Conservation (phyloP, 2,113 vertebrate species). For the Sardina pilchardus region DNA sequence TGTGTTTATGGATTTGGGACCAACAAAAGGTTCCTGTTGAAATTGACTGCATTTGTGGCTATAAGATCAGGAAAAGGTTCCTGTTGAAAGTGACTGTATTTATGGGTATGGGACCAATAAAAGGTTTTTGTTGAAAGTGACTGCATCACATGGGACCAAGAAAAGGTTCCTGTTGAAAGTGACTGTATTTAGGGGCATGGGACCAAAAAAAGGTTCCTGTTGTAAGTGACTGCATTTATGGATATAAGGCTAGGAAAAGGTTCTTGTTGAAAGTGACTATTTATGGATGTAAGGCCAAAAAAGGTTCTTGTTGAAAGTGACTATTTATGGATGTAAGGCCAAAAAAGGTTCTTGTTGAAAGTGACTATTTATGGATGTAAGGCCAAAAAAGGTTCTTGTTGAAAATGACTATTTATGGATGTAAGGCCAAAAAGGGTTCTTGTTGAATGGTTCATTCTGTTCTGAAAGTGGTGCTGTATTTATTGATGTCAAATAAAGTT, state of each 20-base stretch:
- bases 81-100: not conserved
- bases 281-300: not conserved
- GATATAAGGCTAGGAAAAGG: not conserved
- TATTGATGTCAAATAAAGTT: slow-evolving; percentile 1
- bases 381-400: no score
- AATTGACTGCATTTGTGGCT: not conserved
- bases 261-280: not conserved
- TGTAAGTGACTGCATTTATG: not conserved
- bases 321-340: not conserved
- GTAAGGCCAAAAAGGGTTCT: no score
- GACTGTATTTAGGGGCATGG: no score
- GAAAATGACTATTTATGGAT: no score
- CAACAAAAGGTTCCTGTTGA: not conserved
- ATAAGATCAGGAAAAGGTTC: no score
- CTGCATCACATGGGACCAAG: no score
- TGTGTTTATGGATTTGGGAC: not conserved
- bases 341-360: not conserved
- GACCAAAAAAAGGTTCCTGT: not conserved
- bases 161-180: no score
- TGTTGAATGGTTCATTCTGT: not conserved
- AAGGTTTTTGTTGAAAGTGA: not conserved
- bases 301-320: not conserved
- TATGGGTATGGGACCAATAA: not conserved
- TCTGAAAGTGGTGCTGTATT: not conserved
- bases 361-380: no score